Base-by-base conservation (phyloP, 2,888 invertebrate genomes). In the Ophion slaviceki region DNA sequence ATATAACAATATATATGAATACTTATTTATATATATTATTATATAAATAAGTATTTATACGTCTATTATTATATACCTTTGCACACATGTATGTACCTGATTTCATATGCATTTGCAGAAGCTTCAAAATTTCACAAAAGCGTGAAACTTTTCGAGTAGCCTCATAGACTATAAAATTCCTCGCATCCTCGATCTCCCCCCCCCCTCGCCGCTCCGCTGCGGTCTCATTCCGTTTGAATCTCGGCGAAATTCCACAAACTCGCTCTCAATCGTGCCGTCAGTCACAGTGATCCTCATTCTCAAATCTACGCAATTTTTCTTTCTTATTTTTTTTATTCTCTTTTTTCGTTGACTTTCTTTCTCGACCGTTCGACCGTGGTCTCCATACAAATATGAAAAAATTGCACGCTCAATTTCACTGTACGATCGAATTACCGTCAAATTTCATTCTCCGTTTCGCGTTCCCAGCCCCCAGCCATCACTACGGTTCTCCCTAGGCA, bases 381-480 rank as follows among this genome's bases (percentile, higher is more conserved):
- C 14, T n/a, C 28, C 28, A 14, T 81, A 78, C 64, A 77, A n/a
- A 74, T 84, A 74, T 84, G 14, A 32, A 5, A 64, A 85, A 75
- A 85, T 59, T 10, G 40, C 71, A 78, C 67, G 85, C 85, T 80
- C 80, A 82, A 80, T 85, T 87, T 77, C 40, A 47, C 80, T 72
- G 82, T 87, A 82, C 68, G 36, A 70, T 82, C 59, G 74, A 36
- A 20, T 85, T 72, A 77, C 11, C 74, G 53, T 85, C 80, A 85
- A 80, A 80, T 57, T 72, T 71, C 36, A 68, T 45, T 67, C 40
- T n/a, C 32, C 78, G 47, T 59, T 62, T 20, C 72, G 75, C 57
- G 47, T 40, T 40, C 6, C 36, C 11, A 61, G 7, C n/a, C n/a
- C 36, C 40, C 57, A n/a, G 20, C 24, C 20, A 8, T 20, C 28